Conservation (phyloP, 2,797 vertebrate species). For the Girardinus metallicus region DNA sequence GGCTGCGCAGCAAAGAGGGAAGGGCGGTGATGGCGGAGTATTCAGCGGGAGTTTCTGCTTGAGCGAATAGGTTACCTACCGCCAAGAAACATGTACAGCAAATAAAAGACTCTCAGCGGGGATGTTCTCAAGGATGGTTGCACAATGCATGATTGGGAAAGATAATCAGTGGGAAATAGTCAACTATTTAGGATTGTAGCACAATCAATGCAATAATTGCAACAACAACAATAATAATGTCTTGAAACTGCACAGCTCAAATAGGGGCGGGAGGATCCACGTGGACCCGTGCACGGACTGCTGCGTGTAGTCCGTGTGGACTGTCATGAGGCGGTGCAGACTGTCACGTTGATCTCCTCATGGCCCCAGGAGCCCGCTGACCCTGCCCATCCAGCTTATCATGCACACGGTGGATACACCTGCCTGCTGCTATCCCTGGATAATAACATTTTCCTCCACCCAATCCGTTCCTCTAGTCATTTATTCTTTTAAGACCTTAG, state of each 20-base stretch:
- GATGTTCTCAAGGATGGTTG: background rate
- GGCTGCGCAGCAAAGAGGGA: slow-evolving; percentile 45
- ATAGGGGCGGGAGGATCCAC: slow-evolving; percentile 28
- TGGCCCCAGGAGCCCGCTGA: slow-evolving; percentile 59
- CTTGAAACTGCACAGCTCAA: background rate
- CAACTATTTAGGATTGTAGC: background rate
- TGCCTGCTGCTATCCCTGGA: slow-evolving; percentile 32
- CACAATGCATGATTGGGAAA: too few species aligned
- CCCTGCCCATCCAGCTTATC: slow-evolving; percentile 34
- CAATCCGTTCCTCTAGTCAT: background rate
- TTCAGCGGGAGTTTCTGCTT: slow-evolving; percentile 3
- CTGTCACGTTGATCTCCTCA: slow-evolving; percentile 83
- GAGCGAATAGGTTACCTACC: background rate
- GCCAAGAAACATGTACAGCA: background rate
- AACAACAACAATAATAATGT: background rate
- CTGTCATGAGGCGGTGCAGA: slow-evolving; percentile 54
- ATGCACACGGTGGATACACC: slow-evolving; percentile 58
- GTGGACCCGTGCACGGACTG: slow-evolving; percentile 47
- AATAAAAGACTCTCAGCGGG: background rate
- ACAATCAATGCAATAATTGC: background rate
- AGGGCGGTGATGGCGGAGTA: slow-evolving; percentile 21
- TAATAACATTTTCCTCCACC: background rate
- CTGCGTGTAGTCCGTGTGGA: slow-evolving; percentile 25
- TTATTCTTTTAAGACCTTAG: background rate
- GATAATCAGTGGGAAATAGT: background rate